Evolutionary conservation across 2,797 vertebrate species (phyloP), one percentile per base, ranked within the genome.

Genomic region (Coendou prehensilis): DNA sequence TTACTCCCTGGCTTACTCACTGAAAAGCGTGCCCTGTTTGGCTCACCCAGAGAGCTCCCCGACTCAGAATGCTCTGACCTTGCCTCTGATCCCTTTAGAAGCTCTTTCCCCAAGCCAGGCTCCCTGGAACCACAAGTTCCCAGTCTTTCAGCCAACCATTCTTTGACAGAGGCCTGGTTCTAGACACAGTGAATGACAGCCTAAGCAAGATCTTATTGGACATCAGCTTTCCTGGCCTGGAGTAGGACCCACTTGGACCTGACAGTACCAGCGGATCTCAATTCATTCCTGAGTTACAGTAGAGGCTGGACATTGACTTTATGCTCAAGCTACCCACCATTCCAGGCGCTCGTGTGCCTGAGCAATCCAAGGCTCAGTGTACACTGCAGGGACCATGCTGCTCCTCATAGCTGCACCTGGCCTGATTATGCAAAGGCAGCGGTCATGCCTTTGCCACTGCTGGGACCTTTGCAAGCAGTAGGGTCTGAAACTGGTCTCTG

Each of bases 141-240:
- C 4, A 57, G 96, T 30, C 87, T 97, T n/a, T 89, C 98, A 20
- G 96, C 98, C n/a, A 99, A 99, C 98, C 98, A 97, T 41, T 99
- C 99, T 0, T 93, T 99, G 94, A 99, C 99, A 1, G 99, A 99
- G 99, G 99, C 57, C 97, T 99, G 0, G 98, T 99, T 67, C 98
- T 99, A 97, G 99, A 99, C 96, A 99, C 99, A 1, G 98, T 99
- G 98, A 99, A 99, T 15, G 99, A 99, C 96, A 99, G 99, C 96
- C 98, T 99, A 95, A 99, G 99, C 98, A 99, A 99, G 98, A 99
- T 99, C 71, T 98, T 99, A 17, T 97, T 99, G 97, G 99, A 99
- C 97, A 98, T 99, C 91, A 99, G 99, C 98, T 99, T 99, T 95
- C 98, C 99, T 0, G 98, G 98, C 33, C 98, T 99, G 69, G 99